Percentiles rank a stretch among this genome's conserved stretches.
Evolutionary conservation across 2,113 vertebrate species (phyloP).

Genomic region (Tauraco erythrolophus): DNA sequence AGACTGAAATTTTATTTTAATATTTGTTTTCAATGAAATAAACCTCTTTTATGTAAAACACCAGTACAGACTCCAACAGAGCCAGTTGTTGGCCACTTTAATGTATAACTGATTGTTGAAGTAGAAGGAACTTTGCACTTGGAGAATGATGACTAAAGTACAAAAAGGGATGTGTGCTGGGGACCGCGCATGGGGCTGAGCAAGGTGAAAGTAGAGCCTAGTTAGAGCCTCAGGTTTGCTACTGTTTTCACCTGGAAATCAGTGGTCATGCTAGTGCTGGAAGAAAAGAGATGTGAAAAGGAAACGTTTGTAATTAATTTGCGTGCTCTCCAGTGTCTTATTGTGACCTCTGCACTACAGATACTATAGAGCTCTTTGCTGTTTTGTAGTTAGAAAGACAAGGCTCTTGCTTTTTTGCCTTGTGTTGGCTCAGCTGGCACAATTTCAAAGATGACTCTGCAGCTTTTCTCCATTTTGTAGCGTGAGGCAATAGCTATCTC

Average conservation of each 20-base stretch:
- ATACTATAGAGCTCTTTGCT: neutral
- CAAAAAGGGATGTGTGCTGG: neutral
- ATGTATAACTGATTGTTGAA: neutral
- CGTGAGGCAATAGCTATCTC: neutral
- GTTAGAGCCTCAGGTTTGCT: neutral
- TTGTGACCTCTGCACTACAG: neutral
- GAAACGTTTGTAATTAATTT: neutral
- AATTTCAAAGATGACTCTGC: neutral
- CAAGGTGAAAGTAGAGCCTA: neutral
- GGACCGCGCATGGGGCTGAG: too few species aligned
- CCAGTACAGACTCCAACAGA: neutral
- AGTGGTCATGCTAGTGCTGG: neutral
- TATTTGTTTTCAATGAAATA: neutral
- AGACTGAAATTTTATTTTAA: neutral
- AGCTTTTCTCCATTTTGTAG: neutral
- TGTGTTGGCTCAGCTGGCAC: neutral
- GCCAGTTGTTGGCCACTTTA: neutral
- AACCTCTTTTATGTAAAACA: neutral
- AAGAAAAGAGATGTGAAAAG: neutral
- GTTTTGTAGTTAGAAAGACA: too few species aligned
- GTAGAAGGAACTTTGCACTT: neutral
- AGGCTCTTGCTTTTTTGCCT: neutral
- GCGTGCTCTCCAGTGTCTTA: accelerated
- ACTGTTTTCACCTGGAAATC: neutral
- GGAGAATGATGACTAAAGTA: neutral